Evolutionary conservation across 2,888 invertebrate genomes (phyloP), one percentile per base, ranked within the genome.

Genomic region (Stratiomys singularior): DNA sequence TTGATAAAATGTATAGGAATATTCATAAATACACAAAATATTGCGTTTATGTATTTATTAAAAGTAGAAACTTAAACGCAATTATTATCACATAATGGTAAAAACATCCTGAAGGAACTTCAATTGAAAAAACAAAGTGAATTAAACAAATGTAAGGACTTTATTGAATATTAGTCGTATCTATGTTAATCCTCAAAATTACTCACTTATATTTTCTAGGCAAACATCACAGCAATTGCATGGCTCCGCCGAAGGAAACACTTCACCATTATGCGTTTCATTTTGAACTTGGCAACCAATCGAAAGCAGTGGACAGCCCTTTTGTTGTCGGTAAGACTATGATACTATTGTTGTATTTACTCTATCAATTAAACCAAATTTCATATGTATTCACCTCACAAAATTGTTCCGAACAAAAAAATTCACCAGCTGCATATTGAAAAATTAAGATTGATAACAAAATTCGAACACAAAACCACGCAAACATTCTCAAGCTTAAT

Each of bases 221-320:
- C 92, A 92, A 83, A 88, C 90, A 0, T 89, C 85, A 80, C 92
- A 92, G 83, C 92, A 92, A 83, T 91, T 92, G 84, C 92, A 92
- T 0, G 88, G 83, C 0, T 90, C 90, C 0, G 91, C 90, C 0
- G 90, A 90, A 0, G 88, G 89, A 79, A 92, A 83, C 81, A 84
- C 85, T 44, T 90, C 78, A 0, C 92, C 92, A 46, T 86, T 86
- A 82, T 89, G 88, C 0, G 91, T 91, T 0, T 87, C 86, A 82
- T 91, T 91, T 85, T 90, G 90, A 80, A 88, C 87, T 15, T 82
- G 74, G 82, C 91, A 91, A 28, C 89, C 86, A 0, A 82, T 82
- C 0, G 88, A 84, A 0, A 90, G 80, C 0, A 84, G 3, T 0
- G 86, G 28, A 81, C 90, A 90, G 9, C 87, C 87, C 0, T 83